These are phyloP conservation scores for Cecidostiba fungosa DNA, from an alignment of 2,888 invertebrate genomes.

Conservation along the genomic window DNA sequence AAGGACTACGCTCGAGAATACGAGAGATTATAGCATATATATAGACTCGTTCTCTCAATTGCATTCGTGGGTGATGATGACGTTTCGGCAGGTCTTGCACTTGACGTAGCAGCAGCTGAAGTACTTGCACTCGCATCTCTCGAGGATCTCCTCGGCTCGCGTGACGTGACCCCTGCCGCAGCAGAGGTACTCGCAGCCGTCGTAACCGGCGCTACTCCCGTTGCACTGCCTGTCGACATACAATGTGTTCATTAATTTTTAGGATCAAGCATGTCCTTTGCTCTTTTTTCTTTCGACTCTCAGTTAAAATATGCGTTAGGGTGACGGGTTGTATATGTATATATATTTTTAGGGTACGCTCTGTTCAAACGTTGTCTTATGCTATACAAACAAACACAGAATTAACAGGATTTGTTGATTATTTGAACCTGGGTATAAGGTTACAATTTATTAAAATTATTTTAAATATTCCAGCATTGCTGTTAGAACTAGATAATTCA, in stretches of 20 bases:
- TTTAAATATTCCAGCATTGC: no score
- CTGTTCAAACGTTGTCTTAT: neutral
- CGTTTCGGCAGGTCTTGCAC: slow-evolving; percentile 90
- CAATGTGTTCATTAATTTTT: neutral
- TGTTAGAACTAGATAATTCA: no score
- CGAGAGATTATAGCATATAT: neutral
- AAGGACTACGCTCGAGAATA: neutral
- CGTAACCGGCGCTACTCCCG: slow-evolving; percentile 84
- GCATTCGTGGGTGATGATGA: slow-evolving; percentile 88
- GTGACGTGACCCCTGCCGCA: slow-evolving; percentile 91
- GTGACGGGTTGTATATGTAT: neutral
- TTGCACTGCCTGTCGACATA: slow-evolving; percentile 85
- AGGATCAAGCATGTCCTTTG: neutral
- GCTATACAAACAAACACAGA: no score
- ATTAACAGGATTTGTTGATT: no score
- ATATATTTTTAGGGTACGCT: neutral
- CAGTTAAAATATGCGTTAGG: neutral
- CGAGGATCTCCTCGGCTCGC: slow-evolving; percentile 85
- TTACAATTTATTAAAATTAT: no score
- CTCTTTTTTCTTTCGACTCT: slow-evolving; percentile 4
- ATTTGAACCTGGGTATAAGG: no score
- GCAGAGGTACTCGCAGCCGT: slow-evolving; percentile 90
- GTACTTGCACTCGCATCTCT: slow-evolving; percentile 92
- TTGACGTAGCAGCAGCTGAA: slow-evolving; percentile 94
- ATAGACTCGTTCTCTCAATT: slow-evolving; percentile 79